Evolutionary conservation across 2,797 vertebrate species (phyloP).

Genomic region (Philypnodon macrostomus): DNA sequence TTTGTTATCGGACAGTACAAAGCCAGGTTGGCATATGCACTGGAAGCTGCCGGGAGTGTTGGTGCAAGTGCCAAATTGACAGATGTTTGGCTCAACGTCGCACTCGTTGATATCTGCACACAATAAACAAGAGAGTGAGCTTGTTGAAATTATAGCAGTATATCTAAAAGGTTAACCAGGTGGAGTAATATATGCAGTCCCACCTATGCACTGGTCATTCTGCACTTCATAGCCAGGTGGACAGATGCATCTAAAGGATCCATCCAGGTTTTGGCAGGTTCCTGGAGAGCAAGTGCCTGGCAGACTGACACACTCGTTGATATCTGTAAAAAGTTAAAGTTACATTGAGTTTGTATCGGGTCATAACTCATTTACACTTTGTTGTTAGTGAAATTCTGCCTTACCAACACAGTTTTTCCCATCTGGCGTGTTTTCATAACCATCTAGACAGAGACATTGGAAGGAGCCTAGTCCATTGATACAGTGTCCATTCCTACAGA

Average conservation of each 20-base stretch:
- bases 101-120: constrained; percentile 90
- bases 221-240: constrained; percentile 88
- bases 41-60: constrained; percentile 92
- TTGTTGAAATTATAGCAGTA: background rate
- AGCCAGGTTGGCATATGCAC: constrained; percentile 87
- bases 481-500: constrained; percentile 90
- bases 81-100: constrained; percentile 85
- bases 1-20: constrained; percentile 88
- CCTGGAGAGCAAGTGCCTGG: constrained; percentile 88
- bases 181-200: constrained; percentile 24
- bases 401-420: constrained; percentile 92
- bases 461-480: constrained; percentile 91
- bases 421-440: constrained; percentile 87
- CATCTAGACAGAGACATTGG: constrained; percentile 90
- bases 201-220: constrained; percentile 90
- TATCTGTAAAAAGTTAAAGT: constrained; percentile 68
- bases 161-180: constrained; percentile 19
- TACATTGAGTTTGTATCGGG: constrained; percentile 3
- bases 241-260: constrained; percentile 93
- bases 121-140: background rate
- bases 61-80: constrained; percentile 88
- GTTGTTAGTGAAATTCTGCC: constrained; percentile 30
- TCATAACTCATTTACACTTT: background rate
- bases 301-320: constrained; percentile 87
- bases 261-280: constrained; percentile 92